Evolutionary conservation across 2,113 vertebrate genomes (phyloP).

Genomic region (Baryphthengus martii): DNA sequence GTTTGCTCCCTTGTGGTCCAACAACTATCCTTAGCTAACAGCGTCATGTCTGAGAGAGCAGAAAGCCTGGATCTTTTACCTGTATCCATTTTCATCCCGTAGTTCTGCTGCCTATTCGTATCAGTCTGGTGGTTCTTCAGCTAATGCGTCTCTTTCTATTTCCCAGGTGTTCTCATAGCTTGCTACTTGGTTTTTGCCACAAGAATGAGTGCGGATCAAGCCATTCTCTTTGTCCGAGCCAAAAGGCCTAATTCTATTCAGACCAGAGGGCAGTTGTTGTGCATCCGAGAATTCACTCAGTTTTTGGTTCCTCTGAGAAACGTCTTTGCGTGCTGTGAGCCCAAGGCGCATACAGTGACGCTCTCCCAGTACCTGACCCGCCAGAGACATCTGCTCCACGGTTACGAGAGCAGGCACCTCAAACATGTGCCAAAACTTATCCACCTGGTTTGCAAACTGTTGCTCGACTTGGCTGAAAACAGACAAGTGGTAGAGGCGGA

Average conservation of each 20-base stretch:
- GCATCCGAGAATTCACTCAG: slow-evolving; percentile 91
- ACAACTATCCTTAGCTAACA: not conserved
- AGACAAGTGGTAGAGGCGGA: slow-evolving; percentile 78
- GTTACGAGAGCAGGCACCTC: slow-evolving; percentile 92
- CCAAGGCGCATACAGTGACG: slow-evolving; percentile 82
- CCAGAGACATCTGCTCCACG: slow-evolving; percentile 93
- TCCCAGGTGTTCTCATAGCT: slow-evolving; percentile 89
- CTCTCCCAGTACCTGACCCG: slow-evolving; percentile 90
- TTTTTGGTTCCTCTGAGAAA: slow-evolving; percentile 89
- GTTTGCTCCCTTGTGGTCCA: not conserved
- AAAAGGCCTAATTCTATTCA: slow-evolving; percentile 96
- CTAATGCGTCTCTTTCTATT: not conserved
- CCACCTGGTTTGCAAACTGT: slow-evolving; percentile 84
- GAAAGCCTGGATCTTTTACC: not conserved
- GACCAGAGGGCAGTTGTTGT: slow-evolving; percentile 91
- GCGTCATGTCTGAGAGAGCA: not conserved
- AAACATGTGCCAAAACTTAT: slow-evolving; percentile 93
- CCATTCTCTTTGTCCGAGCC: slow-evolving; percentile 92
- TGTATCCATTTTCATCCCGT: not conserved
- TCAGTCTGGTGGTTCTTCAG: not conserved
- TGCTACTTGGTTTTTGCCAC: slow-evolving; percentile 95
- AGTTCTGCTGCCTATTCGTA: not conserved
- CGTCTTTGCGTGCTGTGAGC: slow-evolving; percentile 88
- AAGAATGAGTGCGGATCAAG: slow-evolving; percentile 94
- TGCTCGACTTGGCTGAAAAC: slow-evolving; percentile 88